Conservation (phyloP, 1,140 invertebrate species). For the Leguminivora glycinivorella region DNA sequence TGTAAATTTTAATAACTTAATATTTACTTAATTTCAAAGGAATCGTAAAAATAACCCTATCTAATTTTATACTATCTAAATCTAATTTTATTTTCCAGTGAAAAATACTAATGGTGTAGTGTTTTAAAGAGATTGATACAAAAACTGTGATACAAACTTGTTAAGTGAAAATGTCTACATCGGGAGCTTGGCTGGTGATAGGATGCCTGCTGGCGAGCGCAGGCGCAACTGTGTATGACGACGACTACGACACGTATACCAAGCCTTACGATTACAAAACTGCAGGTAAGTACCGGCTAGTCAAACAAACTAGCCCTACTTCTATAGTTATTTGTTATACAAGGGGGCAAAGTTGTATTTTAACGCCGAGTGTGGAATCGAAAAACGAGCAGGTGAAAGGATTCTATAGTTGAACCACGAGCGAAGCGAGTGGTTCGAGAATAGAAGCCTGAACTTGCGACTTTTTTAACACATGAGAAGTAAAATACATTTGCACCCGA, state of each 20-base stretch:
- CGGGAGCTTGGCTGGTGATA: constrained; percentile 46
- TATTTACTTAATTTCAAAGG: constrained; percentile 30
- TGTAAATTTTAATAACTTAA: too few species aligned
- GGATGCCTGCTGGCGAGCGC: constrained; percentile 42
- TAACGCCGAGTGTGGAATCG: too few species aligned
- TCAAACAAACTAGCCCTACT: background rate
- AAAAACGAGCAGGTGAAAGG: too few species aligned
- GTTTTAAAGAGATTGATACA: constrained; percentile 25
- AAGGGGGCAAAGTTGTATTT: too few species aligned
- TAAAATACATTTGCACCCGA: too few species aligned
- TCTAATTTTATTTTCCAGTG: constrained; percentile 29
- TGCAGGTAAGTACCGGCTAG: constrained; percentile 55
- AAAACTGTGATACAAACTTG: constrained; percentile 2
- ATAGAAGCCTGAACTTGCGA: too few species aligned
- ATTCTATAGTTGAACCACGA: too few species aligned
- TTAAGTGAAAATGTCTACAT: constrained; percentile 46
- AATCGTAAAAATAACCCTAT: constrained; percentile 41
- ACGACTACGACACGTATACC: constrained; percentile 69
- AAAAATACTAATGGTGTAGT: constrained; percentile 29
- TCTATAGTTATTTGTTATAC: too few species aligned
- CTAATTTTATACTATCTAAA: constrained; percentile 19
- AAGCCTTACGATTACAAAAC: constrained; percentile 61
- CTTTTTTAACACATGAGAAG: too few species aligned
- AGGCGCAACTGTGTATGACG: constrained; percentile 62
- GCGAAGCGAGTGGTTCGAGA: too few species aligned